A percentile compares a stretch with the other conserved stretches of the same genome.
Evolutionary conservation across 2,888 invertebrate species (phyloP).

Genomic region (Leptopilina syphax): DNA sequence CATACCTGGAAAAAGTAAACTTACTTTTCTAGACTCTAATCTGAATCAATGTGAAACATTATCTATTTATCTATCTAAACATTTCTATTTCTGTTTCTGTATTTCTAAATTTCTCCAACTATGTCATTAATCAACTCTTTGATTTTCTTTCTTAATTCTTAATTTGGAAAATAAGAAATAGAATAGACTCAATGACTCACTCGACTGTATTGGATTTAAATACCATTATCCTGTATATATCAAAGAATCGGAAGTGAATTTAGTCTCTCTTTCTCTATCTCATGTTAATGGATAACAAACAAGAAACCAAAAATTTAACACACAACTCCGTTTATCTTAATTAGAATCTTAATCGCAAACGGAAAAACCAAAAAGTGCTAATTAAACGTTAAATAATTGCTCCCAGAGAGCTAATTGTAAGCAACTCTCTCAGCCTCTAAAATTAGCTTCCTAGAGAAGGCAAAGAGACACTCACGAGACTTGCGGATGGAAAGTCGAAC

Average conservation of each 20-base stretch:
- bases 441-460: conserved; percentile 8
- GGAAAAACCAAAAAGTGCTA: conserved; percentile 16
- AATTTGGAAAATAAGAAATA: too few relatives aligned
- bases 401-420: conserved; percentile 20
- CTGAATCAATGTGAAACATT: too few relatives aligned
- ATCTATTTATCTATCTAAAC: too few relatives aligned
- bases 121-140: too few relatives aligned
- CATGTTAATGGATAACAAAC: not conserved
- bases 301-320: too few relatives aligned
- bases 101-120: too few relatives aligned
- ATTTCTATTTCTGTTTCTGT: too few relatives aligned
- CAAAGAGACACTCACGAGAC: not conserved
- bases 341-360: conserved; percentile 6
- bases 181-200: too few relatives aligned
- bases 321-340: conserved; percentile 1
- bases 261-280: not conserved
- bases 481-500: conserved; percentile 32
- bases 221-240: not conserved
- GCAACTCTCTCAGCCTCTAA: conserved; percentile 31
- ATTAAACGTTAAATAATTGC: conserved; percentile 32
- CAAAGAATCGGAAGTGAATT: conserved; percentile 1
- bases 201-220: not conserved
- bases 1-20: too few relatives aligned
- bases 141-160: too few relatives aligned
- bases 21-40: too few relatives aligned